Percentiles rank a stretch among this genome's conserved stretches.
Conservation (phyloP, 2,888 invertebrate genomes). For the Laspeyria flexula region DNA sequence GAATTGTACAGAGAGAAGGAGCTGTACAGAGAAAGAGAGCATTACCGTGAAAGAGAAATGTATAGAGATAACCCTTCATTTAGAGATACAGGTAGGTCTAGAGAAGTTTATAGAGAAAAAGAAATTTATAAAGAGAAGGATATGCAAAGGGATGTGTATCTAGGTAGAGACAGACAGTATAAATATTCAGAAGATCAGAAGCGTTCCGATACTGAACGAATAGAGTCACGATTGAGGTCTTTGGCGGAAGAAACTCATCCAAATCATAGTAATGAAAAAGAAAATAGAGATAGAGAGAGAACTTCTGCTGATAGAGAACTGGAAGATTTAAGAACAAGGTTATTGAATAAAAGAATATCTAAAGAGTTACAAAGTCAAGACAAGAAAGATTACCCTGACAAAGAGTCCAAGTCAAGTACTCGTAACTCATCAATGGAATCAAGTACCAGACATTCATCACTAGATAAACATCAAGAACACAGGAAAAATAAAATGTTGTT, state of each 20-base stretch:
- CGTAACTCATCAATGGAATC: slow-evolving; percentile 70
- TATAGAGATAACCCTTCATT: slow-evolving; percentile 64
- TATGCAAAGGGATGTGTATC: slow-evolving; percentile 65
- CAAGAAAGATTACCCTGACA: slow-evolving; percentile 77
- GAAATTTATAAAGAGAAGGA: slow-evolving; percentile 71
- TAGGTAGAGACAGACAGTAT: slow-evolving; percentile 70
- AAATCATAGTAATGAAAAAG: slow-evolving; percentile 78
- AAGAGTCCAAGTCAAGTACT: slow-evolving; percentile 68
- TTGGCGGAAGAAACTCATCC: slow-evolving; percentile 72
- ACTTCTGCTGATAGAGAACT: slow-evolving; percentile 87
- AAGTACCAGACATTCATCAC: slow-evolving; percentile 63
- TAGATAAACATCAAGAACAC: slow-evolving; percentile 84
- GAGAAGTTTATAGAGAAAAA: slow-evolving; percentile 70
- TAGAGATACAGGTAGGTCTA: slow-evolving; percentile 60
- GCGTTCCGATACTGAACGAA: slow-evolving; percentile 69
- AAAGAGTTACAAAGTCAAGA: slow-evolving; percentile 87
- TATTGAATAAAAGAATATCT: slow-evolving; percentile 89
- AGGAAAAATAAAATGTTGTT: slow-evolving; percentile 89
- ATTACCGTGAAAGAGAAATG: slow-evolving; percentile 69
- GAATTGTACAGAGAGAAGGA: slow-evolving; percentile 75
- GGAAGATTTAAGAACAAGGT: slow-evolving; percentile 91
- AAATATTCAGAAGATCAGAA: slow-evolving; percentile 77
- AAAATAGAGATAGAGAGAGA: slow-evolving; percentile 77
- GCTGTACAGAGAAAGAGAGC: slow-evolving; percentile 74
- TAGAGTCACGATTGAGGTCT: slow-evolving; percentile 73